Base-by-base conservation (phyloP, 2,888 invertebrate genomes). In the Campoplex capitator region DNA sequence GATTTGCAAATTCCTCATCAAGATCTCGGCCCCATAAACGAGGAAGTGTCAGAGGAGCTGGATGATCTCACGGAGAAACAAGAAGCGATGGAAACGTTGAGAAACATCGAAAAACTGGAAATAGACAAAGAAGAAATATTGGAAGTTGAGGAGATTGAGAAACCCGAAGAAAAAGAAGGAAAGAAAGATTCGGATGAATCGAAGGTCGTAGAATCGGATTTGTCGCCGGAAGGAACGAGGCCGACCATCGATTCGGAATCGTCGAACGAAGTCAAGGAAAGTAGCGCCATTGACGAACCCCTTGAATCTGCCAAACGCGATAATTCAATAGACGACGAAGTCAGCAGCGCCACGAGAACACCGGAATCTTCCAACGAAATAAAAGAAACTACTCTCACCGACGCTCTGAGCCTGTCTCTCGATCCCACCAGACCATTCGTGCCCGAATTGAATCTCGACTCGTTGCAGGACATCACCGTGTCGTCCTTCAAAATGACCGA, bases 401-500 rank as follows among this genome's bases (percentile, higher is more conserved):
- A 89, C 48, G 88, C 87, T 28, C 38, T 84, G 32, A 90, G 89
- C 71, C 67, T 91, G 28, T 92, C 92, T 0, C 62, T 89, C 45
- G 92, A 92, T 74, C 89, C 89, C 0, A 86, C 76, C 0, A 87
- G 89, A 48, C 94, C 94, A 0, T 87, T 91, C 42, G 92, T 94
- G 0, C 94, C 94, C 0, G 94, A 94, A 79, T 83, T 94, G 73
- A 93, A 94, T 83, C 88, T 94, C 28, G 92, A 94, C 77, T 92
- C 93, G 18, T 89, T 94, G 18, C 92, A 92, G 35, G 94, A 94
- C 78, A 87, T 90, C 8, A 93, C 94, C 0, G 90, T 93, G 11
- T 93, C 93, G 0, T 93, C 93, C 0, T 92, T 92, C 58, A 91
- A 91, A 76, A 89, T 91, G 86, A 92, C 91, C 35, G 89, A 91